These are phyloP conservation scores for Leucosticte australis DNA, from an alignment of 2,113 vertebrate genomes.

Conservation along the genomic window DNA sequence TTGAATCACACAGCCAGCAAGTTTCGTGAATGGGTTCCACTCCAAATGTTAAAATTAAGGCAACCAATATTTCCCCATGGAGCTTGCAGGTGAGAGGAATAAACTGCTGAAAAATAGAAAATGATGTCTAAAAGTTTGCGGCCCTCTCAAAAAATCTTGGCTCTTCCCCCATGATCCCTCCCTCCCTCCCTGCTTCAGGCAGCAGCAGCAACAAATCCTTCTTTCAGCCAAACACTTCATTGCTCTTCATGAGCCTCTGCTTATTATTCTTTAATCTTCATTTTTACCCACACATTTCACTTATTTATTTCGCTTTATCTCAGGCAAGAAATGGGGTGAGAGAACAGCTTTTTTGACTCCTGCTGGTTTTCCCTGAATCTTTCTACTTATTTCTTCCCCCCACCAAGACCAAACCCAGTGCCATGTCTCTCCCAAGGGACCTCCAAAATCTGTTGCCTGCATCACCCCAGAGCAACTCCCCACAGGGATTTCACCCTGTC, in stretches of 20 bases:
- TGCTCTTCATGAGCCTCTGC: not conserved
- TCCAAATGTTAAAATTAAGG: conserved; percentile 92
- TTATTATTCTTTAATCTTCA: conserved; percentile 13
- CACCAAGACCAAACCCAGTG: not conserved
- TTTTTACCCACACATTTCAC: not conserved
- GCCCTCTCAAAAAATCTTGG: rapidly evolving
- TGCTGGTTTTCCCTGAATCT: not conserved
- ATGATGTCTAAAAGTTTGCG: conserved; percentile 13
- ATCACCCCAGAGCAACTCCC: rapidly evolving
- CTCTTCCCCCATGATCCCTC: not conserved
- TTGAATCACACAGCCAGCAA: conserved; percentile 94
- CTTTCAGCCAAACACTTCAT: not conserved
- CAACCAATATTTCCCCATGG: conserved; percentile 84
- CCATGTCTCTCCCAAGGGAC: not conserved
- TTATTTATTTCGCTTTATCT: not conserved
- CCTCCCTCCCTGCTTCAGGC: not conserved
- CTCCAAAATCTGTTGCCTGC: not conserved
- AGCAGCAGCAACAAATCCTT: not conserved
- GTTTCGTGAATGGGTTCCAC: conserved; percentile 90
- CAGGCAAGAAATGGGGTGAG: not conserved
- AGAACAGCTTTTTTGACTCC: not conserved
- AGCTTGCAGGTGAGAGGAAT: conserved; percentile 76
- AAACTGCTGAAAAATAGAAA: conserved; percentile 65
- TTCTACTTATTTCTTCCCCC: not conserved
- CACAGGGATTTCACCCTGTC: not conserved